These are phyloP conservation scores for Metalampra italica DNA, from an alignment of 2,888 invertebrate genomes.

Conservation along the genomic window DNA sequence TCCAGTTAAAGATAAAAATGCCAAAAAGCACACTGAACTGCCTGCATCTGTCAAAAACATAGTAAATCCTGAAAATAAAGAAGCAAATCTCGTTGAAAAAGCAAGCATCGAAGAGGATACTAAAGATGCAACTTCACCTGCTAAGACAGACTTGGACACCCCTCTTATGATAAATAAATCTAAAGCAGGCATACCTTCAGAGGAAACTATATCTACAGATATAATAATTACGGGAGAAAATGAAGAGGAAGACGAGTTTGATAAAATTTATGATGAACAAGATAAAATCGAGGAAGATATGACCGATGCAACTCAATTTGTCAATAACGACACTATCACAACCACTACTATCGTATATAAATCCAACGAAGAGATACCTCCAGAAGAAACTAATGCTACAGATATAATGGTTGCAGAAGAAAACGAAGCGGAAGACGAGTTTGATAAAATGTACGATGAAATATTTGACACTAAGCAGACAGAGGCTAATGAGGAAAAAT, in stretches of 20 bases:
- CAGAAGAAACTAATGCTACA: too few relatives aligned
- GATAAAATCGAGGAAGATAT: not conserved
- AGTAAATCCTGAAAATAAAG: not conserved
- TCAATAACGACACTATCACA: not conserved
- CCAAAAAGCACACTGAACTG: too few relatives aligned
- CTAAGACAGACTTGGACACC: too few relatives aligned
- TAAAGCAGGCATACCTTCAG: too few relatives aligned
- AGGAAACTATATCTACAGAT: too few relatives aligned
- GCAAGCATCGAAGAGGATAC: too few relatives aligned
- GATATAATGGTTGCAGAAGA: not conserved
- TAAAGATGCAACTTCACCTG: too few relatives aligned
- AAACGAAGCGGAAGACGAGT: not conserved
- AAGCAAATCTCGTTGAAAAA: too few relatives aligned
- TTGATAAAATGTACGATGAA: constrained; percentile 59
- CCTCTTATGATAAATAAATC: too few relatives aligned
- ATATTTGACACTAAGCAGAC: constrained; percentile 29
- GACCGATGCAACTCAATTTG: not conserved
- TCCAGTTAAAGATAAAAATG: too few relatives aligned
- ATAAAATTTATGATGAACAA: constrained; percentile 47
- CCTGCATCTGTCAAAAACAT: not conserved
- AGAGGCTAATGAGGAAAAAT: constrained; percentile 23
- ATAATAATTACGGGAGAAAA: not conserved
- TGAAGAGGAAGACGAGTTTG: constrained; percentile 50
- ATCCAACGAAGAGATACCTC: not conserved
- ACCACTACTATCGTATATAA: not conserved